phyloP scores from a whole-genome alignment of 2,888 invertebrate genomes.

The Drosophila ustulata region DNA sequence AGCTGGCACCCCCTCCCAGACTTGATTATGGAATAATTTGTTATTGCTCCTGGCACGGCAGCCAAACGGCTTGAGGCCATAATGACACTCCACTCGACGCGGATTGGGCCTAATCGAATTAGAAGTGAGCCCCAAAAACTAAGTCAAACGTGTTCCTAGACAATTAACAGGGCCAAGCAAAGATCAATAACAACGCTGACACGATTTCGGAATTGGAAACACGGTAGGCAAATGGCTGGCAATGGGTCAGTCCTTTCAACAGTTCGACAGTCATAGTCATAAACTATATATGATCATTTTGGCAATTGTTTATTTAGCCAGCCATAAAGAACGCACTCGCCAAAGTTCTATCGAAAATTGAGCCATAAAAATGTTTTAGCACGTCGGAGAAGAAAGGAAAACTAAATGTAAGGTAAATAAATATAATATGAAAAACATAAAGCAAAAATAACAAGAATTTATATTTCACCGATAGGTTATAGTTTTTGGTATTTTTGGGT shows the following conservation, averaged over 20 bases:
- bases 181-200: conserved; percentile 59
- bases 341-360: conserved; percentile 70
- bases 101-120: conserved; percentile 62
- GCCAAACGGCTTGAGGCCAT: conserved; percentile 18
- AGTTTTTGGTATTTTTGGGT: conserved; percentile 51
- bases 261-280: conserved; percentile 53
- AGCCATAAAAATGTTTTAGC: conserved; percentile 66
- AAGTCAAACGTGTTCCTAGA: conserved; percentile 36
- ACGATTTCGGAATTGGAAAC: conserved; percentile 51
- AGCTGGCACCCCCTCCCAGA: conserved; percentile 31
- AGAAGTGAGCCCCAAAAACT: conserved; percentile 34
- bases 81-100: conserved; percentile 45
- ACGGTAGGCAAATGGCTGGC: conserved; percentile 8
- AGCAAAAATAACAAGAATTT: background rate
- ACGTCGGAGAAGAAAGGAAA: conserved; percentile 47
- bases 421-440: conserved; percentile 49
- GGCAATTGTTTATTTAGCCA: conserved; percentile 66
- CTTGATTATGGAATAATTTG: conserved; percentile 72
- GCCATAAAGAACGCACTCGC: conserved; percentile 63
- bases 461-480: conserved; percentile 41
- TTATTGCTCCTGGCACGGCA: conserved; percentile 41
- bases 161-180: conserved; percentile 53
- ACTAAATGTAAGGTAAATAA: conserved; percentile 67
- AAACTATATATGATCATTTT: conserved; percentile 67
- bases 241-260: conserved; percentile 45